phyloP scores from a whole-genome alignment of 2,797 vertebrate genomes.

The Ambastaia sidthimunki region DNA sequence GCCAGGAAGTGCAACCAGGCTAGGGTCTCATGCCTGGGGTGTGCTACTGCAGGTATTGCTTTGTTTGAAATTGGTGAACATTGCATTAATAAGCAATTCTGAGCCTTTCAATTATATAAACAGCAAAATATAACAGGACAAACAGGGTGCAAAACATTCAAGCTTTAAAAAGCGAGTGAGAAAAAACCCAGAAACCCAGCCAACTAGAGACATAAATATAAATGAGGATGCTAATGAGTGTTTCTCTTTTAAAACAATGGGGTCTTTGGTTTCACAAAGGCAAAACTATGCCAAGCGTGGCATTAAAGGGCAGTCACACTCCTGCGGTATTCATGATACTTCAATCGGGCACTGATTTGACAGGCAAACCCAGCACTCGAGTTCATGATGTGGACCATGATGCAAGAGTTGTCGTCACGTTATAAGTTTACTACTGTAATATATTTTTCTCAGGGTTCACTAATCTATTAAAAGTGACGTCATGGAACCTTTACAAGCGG shows the following conservation, averaged over 20 bases:
- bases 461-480: neutral
- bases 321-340: neutral
- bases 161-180: neutral
- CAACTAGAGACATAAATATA: slow-evolving; percentile 25
- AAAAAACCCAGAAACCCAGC: neutral
- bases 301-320: too few species aligned
- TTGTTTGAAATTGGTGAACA: neutral
- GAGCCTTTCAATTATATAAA: neutral
- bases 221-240: slow-evolving; percentile 35
- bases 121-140: neutral
- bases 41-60: neutral
- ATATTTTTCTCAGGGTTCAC: neutral
- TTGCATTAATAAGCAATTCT: neutral
- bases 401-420: neutral
- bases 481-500: neutral
- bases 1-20: slow-evolving; percentile 3
- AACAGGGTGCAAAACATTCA: neutral
- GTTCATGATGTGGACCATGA: neutral
- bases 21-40: neutral
- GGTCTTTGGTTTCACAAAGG: slow-evolving; percentile 31
- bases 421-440: neutral
- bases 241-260: slow-evolving; percentile 39
- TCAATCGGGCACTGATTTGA: neutral
- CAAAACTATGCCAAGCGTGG: slow-evolving; percentile 21
- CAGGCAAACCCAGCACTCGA: neutral